Conservation (phyloP, 2,888 invertebrate genomes). For the Acanthosepion lycidas region DNA sequence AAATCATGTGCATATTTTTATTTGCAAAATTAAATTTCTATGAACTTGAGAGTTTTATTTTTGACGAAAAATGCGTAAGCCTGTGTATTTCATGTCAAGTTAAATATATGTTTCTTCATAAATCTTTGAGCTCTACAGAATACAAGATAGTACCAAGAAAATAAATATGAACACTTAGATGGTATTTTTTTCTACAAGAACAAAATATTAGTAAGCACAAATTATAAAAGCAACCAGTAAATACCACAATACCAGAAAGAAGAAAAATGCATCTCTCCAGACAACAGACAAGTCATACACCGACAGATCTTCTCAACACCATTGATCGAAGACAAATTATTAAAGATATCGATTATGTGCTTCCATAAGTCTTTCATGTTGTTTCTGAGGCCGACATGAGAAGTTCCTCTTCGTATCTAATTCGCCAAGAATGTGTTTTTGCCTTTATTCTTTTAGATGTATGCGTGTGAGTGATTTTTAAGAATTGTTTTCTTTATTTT, state of each 20-base stretch:
- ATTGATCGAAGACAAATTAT: constrained; percentile 33
- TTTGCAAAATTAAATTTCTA: too few species aligned
- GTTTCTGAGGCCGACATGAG: not conserved
- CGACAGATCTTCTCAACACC: not conserved
- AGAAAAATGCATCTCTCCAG: not conserved
- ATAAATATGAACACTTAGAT: too few species aligned
- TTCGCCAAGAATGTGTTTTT: not conserved
- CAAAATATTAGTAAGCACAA: not conserved
- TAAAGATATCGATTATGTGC: constrained; percentile 17
- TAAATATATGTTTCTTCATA: too few species aligned
- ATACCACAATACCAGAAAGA: not conserved
- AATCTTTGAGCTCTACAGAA: too few species aligned
- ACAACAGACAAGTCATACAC: not conserved
- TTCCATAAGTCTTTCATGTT: constrained; percentile 33
- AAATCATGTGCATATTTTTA: too few species aligned
- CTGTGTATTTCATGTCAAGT: too few species aligned
- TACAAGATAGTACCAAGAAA: too few species aligned
- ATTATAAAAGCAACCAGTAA: not conserved
- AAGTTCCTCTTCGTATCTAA: not conserved
- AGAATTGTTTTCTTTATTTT: not conserved
- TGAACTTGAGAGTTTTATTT: too few species aligned
- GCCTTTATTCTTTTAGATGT: not conserved
- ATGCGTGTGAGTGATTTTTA: not conserved
- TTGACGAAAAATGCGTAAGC: too few species aligned
- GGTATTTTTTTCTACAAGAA: not conserved